Evolutionary conservation across 1,140 invertebrate genomes (phyloP), one percentile per base, ranked within the genome.

Genomic region (Calephelis virginiensis): DNA sequence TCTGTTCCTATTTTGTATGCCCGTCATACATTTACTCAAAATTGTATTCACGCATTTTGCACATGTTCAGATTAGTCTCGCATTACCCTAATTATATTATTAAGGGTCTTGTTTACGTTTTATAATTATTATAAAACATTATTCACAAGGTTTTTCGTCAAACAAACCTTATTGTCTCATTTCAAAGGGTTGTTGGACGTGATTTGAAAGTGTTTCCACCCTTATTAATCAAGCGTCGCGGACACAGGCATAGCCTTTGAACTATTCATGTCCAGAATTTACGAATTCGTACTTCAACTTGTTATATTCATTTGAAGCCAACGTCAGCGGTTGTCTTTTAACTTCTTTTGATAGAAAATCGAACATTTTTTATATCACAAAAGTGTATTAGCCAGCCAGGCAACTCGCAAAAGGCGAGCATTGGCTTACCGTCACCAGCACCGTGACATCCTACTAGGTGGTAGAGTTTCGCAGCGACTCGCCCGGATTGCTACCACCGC

Each of bases 121-220:
- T 53, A 53, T 53, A 53, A 53, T 56, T 37, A 38, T 28, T 7
- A 12, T 37, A 43, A 43, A 14, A 53, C 50, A 17, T 46, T 45
- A 64, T 64, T 12, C 45, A 38, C 50, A 14, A 38, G 40, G 50
- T 53, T 64, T 43, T 64, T 43, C 63, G 17, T 43, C 45, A 64
- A 64, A 64, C 63, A 64, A 64, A 64, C 43, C 64, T 74, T 74
- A 80, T 77, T 75, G 73, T 77, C 73, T 75, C 75, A 75, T 75
- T 75, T 74, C 75, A 74, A 69, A 64, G 67, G 66, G 68, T 67
- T 65, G 67, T 63, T 64, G 73, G 69, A 77, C 71, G 77, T 79
- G 77, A 74, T 79, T 79, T 77, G 75, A 76, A 79, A 77, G 72
- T 69, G 59, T 28, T 48, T 63, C 61, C 50, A 61, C 62, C 64